Evolutionary conservation across 2,113 vertebrate genomes (phyloP).

Genomic region (Tichodroma muraria): DNA sequence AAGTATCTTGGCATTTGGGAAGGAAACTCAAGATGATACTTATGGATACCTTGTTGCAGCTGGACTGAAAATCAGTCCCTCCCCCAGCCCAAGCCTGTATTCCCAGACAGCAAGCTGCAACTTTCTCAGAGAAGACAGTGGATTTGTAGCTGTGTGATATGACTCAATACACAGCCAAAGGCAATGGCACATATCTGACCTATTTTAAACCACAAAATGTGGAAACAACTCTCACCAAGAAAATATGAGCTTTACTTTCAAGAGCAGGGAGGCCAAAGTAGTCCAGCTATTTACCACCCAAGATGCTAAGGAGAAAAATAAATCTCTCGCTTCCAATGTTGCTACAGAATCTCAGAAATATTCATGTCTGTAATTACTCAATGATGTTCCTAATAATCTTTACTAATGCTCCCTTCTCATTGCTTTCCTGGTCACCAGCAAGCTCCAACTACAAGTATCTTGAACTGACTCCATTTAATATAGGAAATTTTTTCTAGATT

Average conservation of each 20-base stretch:
- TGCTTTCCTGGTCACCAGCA: not conserved
- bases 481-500: not conserved
- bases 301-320: not conserved
- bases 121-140: not conserved
- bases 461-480: not conserved
- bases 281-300: conserved; percentile 21
- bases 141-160: not conserved
- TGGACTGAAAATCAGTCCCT: not conserved
- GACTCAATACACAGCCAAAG: conserved; percentile 12
- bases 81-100: not conserved
- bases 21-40: not conserved
- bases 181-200: not conserved
- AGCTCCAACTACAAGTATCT: not conserved
- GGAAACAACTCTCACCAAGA: not conserved
- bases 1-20: not conserved
- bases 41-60: not conserved
- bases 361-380: not conserved
- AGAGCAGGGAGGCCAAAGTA: not conserved
- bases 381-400: not conserved
- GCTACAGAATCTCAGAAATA: not conserved
- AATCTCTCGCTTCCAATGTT: not conserved
- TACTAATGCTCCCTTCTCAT: not conserved
- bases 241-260: conserved; percentile 3
- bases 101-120: not conserved
- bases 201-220: conserved; percentile 19